These are phyloP conservation scores for Lasius platythorax DNA, from an alignment of 2,888 invertebrate genomes.

Conservation along the genomic window DNA sequence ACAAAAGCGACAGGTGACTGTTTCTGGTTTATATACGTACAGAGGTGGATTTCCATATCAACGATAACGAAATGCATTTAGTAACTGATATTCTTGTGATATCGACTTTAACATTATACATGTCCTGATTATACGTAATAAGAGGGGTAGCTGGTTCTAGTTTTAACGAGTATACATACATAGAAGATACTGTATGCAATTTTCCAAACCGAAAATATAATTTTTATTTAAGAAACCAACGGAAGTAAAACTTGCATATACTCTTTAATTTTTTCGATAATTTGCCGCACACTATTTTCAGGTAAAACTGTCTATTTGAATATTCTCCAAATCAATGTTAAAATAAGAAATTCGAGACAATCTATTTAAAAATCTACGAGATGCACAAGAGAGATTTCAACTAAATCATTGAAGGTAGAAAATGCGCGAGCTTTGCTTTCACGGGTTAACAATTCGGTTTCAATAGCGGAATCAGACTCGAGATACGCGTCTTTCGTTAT, in stretches of 20 bases:
- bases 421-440: not conserved
- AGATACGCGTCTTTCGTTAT: not conserved
- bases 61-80: conserved; percentile 38
- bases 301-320: not conserved
- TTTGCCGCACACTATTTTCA: not conserved
- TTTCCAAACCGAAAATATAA: not conserved
- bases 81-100: conserved; percentile 33
- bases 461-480: not conserved
- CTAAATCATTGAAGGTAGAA: conserved; percentile 1
- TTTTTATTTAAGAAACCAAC: not conserved
- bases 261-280: not conserved
- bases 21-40: conserved; percentile 32
- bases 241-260: not conserved
- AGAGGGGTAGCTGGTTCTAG: not conserved
- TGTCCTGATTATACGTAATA: not conserved
- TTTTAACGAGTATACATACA: not conserved
- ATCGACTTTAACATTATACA: conserved; percentile 17
- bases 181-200: not conserved
- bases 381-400: not conserved
- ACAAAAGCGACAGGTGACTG: not conserved
- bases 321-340: not conserved
- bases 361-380: not conserved
- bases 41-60: conserved; percentile 38
- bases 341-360: not conserved
- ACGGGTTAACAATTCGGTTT: not conserved